Conservation (phyloP, 2,888 invertebrate genomes). For the Smittia sp. region DNA sequence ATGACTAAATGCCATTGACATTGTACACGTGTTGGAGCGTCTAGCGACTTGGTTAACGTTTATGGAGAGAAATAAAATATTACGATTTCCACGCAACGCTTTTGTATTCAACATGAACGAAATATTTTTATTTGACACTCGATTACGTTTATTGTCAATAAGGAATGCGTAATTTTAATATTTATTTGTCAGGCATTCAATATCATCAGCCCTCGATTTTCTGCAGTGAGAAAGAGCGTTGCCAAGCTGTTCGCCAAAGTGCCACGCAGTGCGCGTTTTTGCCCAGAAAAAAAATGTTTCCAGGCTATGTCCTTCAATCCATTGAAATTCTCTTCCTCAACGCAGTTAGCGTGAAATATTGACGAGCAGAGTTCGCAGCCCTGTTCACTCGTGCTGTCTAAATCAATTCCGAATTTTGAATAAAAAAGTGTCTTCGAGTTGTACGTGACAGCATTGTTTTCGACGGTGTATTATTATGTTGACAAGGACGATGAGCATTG, state of each 20-base stretch:
- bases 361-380: background rate
- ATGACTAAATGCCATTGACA: constrained; percentile 27
- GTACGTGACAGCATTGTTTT: constrained; percentile 33
- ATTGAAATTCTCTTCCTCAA: no score
- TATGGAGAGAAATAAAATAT: background rate
- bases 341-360: no score
- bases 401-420: background rate
- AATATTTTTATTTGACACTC: constrained; percentile 13
- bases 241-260: no score
- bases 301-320: no score
- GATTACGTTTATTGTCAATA: constrained; percentile 7
- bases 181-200: background rate
- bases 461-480: background rate
- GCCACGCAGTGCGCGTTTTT: no score
- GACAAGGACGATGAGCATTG: constrained; percentile 7
- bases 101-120: background rate
- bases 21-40: constrained; percentile 24
- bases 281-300: no score
- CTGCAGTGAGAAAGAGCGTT: no score
- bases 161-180: background rate
- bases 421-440: background rate
- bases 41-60: background rate
- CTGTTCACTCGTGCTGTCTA: background rate
- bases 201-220: background rate
- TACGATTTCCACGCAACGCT: background rate